phyloP scores from a whole-genome alignment of 2,113 vertebrate species.

The Peromyscus leucopus region DNA sequence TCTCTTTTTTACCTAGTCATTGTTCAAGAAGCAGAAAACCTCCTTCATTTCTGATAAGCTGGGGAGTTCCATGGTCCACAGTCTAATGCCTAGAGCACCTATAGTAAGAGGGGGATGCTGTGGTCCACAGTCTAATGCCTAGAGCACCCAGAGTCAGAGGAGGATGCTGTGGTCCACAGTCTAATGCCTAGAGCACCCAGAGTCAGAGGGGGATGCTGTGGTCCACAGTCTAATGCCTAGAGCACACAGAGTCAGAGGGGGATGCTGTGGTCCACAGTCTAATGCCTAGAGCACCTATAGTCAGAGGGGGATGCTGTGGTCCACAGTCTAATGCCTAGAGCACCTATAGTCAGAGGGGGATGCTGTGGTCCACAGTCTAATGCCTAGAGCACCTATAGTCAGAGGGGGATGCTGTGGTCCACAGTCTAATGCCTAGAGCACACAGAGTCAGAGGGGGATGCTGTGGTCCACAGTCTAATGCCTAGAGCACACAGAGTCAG shows the following conservation, averaged over 20 bases:
- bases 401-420: background rate
- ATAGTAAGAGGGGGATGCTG: slow-evolving; percentile 1
- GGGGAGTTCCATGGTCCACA: background rate
- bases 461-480: background rate
- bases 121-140: background rate
- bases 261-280: background rate
- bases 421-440: background rate
- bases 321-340: background rate
- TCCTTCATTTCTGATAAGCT: background rate
- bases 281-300: background rate
- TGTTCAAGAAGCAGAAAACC: background rate
- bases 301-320: background rate
- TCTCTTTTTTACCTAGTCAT: background rate
- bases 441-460: slow-evolving; percentile 8
- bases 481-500: background rate
- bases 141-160: slow-evolving; percentile 13
- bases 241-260: slow-evolving; percentile 9
- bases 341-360: slow-evolving; percentile 9
- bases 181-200: background rate
- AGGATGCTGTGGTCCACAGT: background rate
- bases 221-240: background rate
- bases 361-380: background rate
- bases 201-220: background rate
- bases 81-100: background rate
- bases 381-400: background rate